Percentiles rank a stretch among this genome's conserved stretches.
Conservation (phyloP, 2,113 vertebrate species). For the Brachionichthys hirsutus region DNA sequence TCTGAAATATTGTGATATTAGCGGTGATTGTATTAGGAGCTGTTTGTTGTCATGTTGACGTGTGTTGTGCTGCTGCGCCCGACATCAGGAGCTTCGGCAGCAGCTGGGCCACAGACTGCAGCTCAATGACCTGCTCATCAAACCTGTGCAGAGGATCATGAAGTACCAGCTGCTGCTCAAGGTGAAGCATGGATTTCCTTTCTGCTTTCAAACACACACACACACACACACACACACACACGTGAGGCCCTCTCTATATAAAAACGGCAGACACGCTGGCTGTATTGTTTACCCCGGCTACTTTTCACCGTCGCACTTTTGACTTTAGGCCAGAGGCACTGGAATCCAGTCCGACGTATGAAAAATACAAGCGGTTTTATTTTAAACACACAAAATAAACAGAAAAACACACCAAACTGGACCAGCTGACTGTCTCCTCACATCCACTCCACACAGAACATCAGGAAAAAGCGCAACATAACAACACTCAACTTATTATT, state of each 20-base stretch:
- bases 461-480: too few relatives aligned
- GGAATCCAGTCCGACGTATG: too few relatives aligned
- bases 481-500: too few relatives aligned
- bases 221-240: constrained; percentile 4
- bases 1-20: constrained; percentile 11
- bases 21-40: constrained; percentile 1
- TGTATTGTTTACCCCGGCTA: not conserved
- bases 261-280: constrained; percentile 4
- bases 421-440: too few relatives aligned
- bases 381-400: too few relatives aligned
- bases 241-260: constrained; percentile 8
- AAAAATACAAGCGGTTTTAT: too few relatives aligned
- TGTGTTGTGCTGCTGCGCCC: constrained; percentile 25
- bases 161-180: constrained; percentile 94
- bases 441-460: too few relatives aligned
- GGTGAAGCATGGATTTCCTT: constrained; percentile 71
- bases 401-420: too few relatives aligned
- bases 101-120: constrained; percentile 90
- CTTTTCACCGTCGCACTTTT: too few relatives aligned
- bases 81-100: constrained; percentile 84
- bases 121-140: constrained; percentile 92
- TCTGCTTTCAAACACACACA: constrained; percentile 29
- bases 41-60: constrained; percentile 25
- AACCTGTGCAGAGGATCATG: constrained; percentile 93
- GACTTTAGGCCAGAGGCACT: too few relatives aligned